Conservation (phyloP, 2,888 invertebrate species). For the Cantharis lateralis region DNA sequence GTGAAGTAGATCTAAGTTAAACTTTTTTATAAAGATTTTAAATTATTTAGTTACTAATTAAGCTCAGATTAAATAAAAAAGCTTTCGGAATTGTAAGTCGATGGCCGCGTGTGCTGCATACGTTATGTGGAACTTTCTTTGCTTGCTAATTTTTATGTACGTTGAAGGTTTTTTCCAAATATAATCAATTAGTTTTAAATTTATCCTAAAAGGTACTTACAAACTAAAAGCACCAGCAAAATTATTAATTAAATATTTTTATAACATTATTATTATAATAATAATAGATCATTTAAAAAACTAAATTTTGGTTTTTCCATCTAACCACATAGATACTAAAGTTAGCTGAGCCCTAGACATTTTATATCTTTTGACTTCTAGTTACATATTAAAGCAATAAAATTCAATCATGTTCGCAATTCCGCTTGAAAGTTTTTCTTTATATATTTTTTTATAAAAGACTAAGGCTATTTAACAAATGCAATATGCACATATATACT, state of each 20-base stretch:
- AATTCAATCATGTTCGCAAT: constrained; percentile 19
- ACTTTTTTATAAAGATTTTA: background rate
- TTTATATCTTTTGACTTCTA: background rate
- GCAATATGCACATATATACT: constrained; percentile 8
- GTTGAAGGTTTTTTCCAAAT: background rate
- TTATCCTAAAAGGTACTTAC: background rate
- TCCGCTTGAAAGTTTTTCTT: background rate
- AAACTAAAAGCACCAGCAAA: background rate
- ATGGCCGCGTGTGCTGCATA: background rate
- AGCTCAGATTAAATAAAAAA: background rate
- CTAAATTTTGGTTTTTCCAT: background rate
- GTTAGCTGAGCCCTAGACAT: background rate
- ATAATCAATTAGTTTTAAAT: background rate
- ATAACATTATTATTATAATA: too few species aligned
- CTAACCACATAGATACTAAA: background rate
- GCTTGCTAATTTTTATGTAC: background rate
- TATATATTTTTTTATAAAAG: constrained; percentile 16
- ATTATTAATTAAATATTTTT: background rate
- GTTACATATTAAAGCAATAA: background rate
- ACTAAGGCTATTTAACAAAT: background rate
- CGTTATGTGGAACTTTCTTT: background rate
- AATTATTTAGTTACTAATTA: background rate
- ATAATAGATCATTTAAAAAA: background rate
- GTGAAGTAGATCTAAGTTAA: background rate
- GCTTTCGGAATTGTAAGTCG: background rate